Percentiles rank a stretch among this genome's conserved stretches.
These are phyloP conservation scores for Mechanitis messenoides DNA, from an alignment of 2,888 invertebrate genomes.

Conservation along the genomic window DNA sequence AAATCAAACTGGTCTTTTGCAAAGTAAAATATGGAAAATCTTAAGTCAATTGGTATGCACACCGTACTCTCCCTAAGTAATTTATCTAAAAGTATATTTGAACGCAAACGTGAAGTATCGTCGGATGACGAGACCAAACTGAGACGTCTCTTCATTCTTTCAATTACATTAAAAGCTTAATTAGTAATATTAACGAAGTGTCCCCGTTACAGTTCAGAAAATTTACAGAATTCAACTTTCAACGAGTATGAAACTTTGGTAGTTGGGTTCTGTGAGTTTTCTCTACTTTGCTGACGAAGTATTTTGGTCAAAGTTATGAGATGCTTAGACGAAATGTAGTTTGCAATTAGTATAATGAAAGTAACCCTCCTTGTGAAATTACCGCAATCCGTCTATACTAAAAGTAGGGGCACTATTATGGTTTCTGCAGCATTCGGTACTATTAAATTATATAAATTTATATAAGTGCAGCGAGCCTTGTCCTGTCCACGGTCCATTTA, in stretches of 20 bases:
- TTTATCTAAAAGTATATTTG: conserved; percentile 71
- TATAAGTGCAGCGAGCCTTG: conserved; percentile 67
- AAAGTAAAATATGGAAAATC: conserved; percentile 66
- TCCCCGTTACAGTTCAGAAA: conserved; percentile 50
- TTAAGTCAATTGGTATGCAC: conserved; percentile 68
- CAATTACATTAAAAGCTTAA: conserved; percentile 76
- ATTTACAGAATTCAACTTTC: conserved; percentile 26
- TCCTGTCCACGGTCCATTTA: conserved; percentile 66
- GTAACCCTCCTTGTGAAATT: conserved; percentile 65
- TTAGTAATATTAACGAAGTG: conserved; percentile 71
- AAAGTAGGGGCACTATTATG: conserved; percentile 18
- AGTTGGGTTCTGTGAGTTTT: conserved; percentile 62
- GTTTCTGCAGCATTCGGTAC: conserved; percentile 48
- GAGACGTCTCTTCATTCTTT: conserved; percentile 67
- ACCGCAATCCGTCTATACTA: conserved; percentile 65
- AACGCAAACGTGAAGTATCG: conserved; percentile 51
- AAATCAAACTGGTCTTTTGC: conserved; percentile 59
- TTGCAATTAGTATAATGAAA: conserved; percentile 75
- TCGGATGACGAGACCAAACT: conserved; percentile 49
- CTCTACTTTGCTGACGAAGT: conserved; percentile 63
- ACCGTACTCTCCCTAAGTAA: conserved; percentile 62
- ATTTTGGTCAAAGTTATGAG: conserved; percentile 63
- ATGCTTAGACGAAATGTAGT: conserved; percentile 71
- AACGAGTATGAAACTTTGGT: conserved; percentile 56
- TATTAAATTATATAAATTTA: conserved; percentile 69